Percentiles rank a stretch among this genome's conserved stretches.
phyloP scores from a whole-genome alignment of 1,140 invertebrate species.

The Nilaparvata lugens region DNA sequence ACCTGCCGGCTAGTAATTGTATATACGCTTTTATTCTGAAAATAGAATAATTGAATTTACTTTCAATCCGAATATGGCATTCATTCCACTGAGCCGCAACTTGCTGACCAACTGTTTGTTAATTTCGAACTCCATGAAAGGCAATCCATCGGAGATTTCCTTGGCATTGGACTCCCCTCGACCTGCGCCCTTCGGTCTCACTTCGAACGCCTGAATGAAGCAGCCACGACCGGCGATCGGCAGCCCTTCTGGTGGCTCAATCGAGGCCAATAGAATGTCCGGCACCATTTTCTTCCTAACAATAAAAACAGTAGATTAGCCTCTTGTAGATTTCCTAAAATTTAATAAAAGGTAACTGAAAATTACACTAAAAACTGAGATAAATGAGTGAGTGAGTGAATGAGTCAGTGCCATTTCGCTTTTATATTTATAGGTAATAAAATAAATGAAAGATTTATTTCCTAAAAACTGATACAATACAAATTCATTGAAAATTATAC shows the following conservation, averaged over 20 bases:
- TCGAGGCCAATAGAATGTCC: slow-evolving; percentile 80
- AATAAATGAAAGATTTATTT: too few species aligned
- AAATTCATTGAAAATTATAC: too few species aligned
- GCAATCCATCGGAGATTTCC: slow-evolving; percentile 86
- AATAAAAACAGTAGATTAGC: slow-evolving; percentile 26
- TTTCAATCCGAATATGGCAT: slow-evolving; percentile 78
- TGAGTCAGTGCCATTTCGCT: too few species aligned
- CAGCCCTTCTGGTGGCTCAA: slow-evolving; percentile 70
- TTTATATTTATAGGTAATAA: too few species aligned
- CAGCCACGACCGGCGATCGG: slow-evolving; percentile 64
- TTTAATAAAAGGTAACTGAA: too few species aligned
- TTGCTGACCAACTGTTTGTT: slow-evolving; percentile 87
- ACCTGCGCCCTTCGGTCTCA: slow-evolving; percentile 65
- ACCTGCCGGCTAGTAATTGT: too few species aligned
- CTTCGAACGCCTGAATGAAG: slow-evolving; percentile 68
- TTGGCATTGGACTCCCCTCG: slow-evolving; percentile 82
- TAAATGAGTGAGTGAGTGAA: too few species aligned
- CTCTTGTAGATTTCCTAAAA: too few species aligned
- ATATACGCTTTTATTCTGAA: background rate
- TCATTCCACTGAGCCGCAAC: slow-evolving; percentile 87
- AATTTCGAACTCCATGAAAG: slow-evolving; percentile 92
- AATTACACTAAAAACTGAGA: too few species aligned
- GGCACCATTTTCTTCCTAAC: slow-evolving; percentile 74
- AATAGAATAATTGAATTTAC: slow-evolving; percentile 31
- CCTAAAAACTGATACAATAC: too few species aligned